Conservation (phyloP, 2,888 invertebrate species). For the Ptycholaimellus sp. region DNA sequence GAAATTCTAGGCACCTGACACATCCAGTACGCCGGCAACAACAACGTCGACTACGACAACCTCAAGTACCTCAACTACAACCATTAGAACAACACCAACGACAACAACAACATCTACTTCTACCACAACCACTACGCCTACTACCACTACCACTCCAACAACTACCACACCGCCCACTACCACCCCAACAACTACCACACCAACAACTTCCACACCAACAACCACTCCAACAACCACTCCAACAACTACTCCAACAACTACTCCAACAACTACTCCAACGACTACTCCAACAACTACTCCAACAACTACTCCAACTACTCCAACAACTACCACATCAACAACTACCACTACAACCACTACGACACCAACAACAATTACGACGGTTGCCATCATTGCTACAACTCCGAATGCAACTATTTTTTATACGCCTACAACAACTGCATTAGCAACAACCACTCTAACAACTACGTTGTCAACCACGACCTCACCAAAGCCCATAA, state of each 20-base stretch:
- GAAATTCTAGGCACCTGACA: too few species aligned
- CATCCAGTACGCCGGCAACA: too few species aligned
- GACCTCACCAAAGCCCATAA: neutral
- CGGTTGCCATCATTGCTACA: neutral
- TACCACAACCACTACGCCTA: too few species aligned
- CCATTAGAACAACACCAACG: too few species aligned
- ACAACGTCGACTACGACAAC: too few species aligned
- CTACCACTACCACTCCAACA: too few species aligned
- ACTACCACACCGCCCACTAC: too few species aligned
- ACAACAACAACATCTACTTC: too few species aligned
- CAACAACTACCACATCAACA: neutral
- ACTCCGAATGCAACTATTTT: neutral
- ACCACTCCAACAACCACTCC: neutral
- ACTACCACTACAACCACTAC: neutral
- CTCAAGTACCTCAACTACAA: too few species aligned
- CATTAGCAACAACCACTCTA: neutral
- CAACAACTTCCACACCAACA: neutral
- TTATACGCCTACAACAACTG: neutral
- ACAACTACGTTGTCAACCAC: neutral
- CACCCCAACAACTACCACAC: neutral
- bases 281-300: too few species aligned
- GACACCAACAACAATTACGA: neutral
- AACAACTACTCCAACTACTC: too few species aligned
- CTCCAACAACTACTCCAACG: neutral
- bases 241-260: neutral